Evolutionary conservation across 2,797 vertebrate genomes (phyloP).

Genomic region (Mallotus villosus): DNA sequence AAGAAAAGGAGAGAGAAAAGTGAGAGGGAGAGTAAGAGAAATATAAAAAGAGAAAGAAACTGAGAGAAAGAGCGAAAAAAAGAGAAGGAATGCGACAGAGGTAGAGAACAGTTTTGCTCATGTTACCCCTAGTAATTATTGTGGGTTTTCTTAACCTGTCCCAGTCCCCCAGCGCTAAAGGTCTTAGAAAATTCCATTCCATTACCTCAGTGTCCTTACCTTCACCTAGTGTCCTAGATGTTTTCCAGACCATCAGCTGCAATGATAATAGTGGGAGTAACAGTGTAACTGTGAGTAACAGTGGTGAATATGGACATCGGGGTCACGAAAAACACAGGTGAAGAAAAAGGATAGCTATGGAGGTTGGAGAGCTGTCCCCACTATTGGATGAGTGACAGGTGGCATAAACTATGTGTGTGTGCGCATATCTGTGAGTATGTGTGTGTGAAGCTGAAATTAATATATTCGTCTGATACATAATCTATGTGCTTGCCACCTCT

Average conservation of each 20-base stretch:
- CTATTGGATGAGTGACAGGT: too few species aligned
- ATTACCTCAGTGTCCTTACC: not conserved
- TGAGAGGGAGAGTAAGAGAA: not conserved
- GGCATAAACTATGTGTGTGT: not conserved
- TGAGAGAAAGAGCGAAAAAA: conserved; percentile 7
- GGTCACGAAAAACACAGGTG: too few species aligned
- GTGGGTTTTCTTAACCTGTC: not conserved
- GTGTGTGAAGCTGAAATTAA: conserved; percentile 60
- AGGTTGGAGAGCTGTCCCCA: too few species aligned
- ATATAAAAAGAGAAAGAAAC: not conserved
- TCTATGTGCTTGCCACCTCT: conserved; percentile 34
- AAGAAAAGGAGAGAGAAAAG: conserved; percentile 1
- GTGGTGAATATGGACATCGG: not conserved
- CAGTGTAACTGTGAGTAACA: not conserved
- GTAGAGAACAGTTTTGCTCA: too few species aligned
- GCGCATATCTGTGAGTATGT: not conserved
- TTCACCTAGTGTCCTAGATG: not conserved
- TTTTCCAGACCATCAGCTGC: not conserved
- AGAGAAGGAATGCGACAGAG: not conserved
- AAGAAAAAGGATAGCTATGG: too few species aligned
- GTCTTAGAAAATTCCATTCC: too few species aligned
- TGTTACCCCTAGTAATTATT: too few species aligned
- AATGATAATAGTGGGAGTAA: not conserved
- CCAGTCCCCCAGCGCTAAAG: not conserved
- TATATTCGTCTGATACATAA: conserved; percentile 44